Conservation (phyloP, 2,888 invertebrate genomes). For the Eupithecia vulgata region DNA sequence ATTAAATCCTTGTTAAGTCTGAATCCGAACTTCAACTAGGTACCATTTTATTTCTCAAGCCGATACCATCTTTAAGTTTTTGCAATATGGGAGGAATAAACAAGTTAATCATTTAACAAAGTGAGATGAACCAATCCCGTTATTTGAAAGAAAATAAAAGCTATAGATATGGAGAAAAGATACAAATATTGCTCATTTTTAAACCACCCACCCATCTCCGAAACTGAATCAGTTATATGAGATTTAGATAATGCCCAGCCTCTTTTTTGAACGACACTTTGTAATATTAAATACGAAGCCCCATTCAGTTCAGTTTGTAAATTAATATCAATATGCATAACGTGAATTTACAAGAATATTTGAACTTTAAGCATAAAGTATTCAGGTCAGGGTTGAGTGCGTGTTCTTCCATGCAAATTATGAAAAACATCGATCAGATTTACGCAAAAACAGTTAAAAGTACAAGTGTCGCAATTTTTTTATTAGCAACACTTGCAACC, state of each 20-base stretch:
- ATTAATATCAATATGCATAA: not conserved
- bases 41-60: not conserved
- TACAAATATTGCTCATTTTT: not conserved
- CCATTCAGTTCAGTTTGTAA: not conserved
- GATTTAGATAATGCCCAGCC: not conserved
- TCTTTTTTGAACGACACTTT: constrained; percentile 1
- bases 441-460: constrained; percentile 48
- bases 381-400: not conserved
- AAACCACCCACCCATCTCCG: constrained; percentile 3
- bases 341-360: not conserved
- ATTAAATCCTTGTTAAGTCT: not conserved
- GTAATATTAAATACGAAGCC: not conserved
- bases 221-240: not conserved
- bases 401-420: not conserved
- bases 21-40: not conserved
- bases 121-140: not conserved
- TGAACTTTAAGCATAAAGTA: not conserved
- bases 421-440: constrained; percentile 16
- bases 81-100: not conserved
- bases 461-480: constrained; percentile 55
- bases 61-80: not conserved
- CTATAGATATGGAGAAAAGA: not conserved
- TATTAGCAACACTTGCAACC: constrained; percentile 60
- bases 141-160: not conserved
- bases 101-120: not conserved